Base-by-base conservation (phyloP, 2,797 vertebrate genomes). In the Rhabdomys pumilio region DNA sequence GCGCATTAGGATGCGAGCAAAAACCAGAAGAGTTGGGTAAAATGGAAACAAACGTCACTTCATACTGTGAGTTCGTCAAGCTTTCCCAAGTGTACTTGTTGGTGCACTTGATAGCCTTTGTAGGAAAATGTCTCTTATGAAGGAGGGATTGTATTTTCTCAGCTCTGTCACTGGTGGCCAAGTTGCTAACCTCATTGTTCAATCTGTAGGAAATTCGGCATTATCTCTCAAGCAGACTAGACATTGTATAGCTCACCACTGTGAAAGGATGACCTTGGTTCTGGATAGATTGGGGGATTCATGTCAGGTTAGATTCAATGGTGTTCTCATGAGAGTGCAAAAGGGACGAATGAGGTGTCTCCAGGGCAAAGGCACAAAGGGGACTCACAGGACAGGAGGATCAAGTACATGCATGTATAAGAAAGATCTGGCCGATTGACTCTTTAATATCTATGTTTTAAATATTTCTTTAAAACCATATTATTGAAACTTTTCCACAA, bases 161-260 rank as follows among this genome's bases (percentile, higher is more conserved):
- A 97, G 57, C 67, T 59, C 72, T 19, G 38, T 95, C 47, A 76
- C 57, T 50, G 44, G n/a, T 24, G 83, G 80, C 22, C n/a, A 50
- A 44, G 47, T 85, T 22, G 73, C n/a, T 20, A 65, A 92, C 76
- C 79, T 20, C 90, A 80, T 63, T 90, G 89, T 86, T 94, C 41
- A 75, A 67, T 93, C 90, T 96, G 61, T 17, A 83, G 82, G 73
- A 84, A 85, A 84, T 55, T 38, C 57, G 55, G 63, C 22, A 79
- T 90, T 67, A 53, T 75, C 69, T 96, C 69, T 47, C 89, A 90
- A 84, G 22, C 38, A 88, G 73, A 47, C 77, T 89, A 86, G n/a
- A 91, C 50, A n/a, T 10, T 9, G 11, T 19, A 4, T 14, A 12
- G 6, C 59, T 67, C 38, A 1, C 29, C 76, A 72, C 41, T 77